Evolutionary conservation across 1,140 invertebrate genomes (phyloP), one percentile per base, ranked within the genome.

Genomic region (Arctopsyche grandis): DNA sequence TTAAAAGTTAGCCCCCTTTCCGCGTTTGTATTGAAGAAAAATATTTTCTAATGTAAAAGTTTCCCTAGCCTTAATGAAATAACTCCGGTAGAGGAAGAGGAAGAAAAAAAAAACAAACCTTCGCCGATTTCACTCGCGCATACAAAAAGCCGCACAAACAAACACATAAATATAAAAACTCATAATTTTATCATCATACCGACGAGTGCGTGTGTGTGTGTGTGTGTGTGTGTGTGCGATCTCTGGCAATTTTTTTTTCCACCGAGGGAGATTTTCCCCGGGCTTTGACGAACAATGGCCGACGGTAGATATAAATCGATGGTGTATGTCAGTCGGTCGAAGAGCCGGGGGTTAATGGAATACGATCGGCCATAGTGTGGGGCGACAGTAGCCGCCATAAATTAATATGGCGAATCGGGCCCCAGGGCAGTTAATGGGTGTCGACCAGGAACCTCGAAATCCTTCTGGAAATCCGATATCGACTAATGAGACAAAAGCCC

Each of bases 21-120:
- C 69, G 69, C 14, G 69, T 71, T 66, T 44, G 29, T 46, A 71
- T 48, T 71, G 70, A 26, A 60, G 21, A 52, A 22, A 80, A 76
- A 74, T 80, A 73, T 77, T 71, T 77, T 52, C 69, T 77, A 74
- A 80, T 80, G 79, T 74, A 43, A 77, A 80, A 80, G 69, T 74
- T 80, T 77, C 48, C 46, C 69, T 52, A 52, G 71, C 69, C 75
- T 43, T 80, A 80, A 80, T 80, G 79, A 80, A 80, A 80, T 80
- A 80, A 73, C 69, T 77, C 60, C 38, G 24, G 43, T 44, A 21
- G 43, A 60, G 16, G n/a, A n/a, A n/a, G n/a, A n/a, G n/a, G n/a
- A n/a, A n/a, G 29, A 38, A 38, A 38, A 38, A 38, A 38, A 69
- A 60, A 21, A 60, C 9, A 60, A 60, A 60, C 56, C 56, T 60